phyloP scores from a whole-genome alignment of 2,888 invertebrate species.

The Onchidella celtica region DNA sequence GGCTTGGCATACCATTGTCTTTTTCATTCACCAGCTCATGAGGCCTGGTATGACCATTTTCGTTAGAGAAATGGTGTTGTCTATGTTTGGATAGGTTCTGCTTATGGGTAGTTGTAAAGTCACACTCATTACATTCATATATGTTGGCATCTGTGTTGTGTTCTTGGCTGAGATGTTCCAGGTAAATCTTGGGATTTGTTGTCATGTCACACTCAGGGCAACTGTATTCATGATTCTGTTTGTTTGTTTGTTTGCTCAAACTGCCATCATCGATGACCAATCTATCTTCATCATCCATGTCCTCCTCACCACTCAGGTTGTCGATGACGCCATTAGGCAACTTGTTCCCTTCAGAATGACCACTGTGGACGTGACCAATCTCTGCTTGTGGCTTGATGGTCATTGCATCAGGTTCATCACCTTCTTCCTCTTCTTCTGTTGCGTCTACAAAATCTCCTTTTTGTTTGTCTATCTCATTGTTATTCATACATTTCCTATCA shows the following conservation, averaged over 20 bases:
- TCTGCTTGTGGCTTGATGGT: neutral
- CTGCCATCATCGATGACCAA: constrained; percentile 54
- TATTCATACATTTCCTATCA: too few species aligned
- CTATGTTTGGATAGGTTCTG: constrained; percentile 73
- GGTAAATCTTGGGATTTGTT: constrained; percentile 69
- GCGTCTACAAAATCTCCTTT: neutral
- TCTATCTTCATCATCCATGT: constrained; percentile 66
- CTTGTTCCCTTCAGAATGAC: neutral
- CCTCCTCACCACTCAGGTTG: constrained; percentile 53
- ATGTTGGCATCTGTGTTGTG: constrained; percentile 70
- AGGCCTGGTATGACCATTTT: neutral
- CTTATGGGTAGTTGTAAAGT: constrained; percentile 76
- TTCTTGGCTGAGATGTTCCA: constrained; percentile 72
- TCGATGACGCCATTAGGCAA: constrained; percentile 12
- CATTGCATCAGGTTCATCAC: constrained; percentile 45
- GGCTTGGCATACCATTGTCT: too few species aligned
- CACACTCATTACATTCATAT: constrained; percentile 74
- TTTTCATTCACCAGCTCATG: too few species aligned
- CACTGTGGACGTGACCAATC: neutral
- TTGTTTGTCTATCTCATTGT: too few species aligned
- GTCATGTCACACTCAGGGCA: constrained; percentile 62
- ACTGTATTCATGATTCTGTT: neutral
- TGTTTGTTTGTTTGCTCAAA: neutral
- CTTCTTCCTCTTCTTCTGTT: constrained; percentile 30
- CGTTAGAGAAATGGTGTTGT: constrained; percentile 68